Conservation (phyloP, 2,113 vertebrate species). For the Cygnus atratus region DNA sequence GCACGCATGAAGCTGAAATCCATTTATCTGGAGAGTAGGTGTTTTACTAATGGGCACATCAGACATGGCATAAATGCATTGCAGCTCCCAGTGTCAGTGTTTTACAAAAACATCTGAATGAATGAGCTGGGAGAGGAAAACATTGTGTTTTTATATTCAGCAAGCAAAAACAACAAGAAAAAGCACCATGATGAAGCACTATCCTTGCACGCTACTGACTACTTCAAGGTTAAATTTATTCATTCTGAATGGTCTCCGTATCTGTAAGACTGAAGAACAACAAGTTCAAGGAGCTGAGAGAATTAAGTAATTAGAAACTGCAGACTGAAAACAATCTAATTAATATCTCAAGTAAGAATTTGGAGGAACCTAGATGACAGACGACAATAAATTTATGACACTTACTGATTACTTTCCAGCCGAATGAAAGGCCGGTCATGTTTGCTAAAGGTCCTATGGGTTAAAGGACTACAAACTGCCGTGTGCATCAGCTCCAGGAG, state of each 20-base stretch:
- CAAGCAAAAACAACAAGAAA: slow-evolving; percentile 23
- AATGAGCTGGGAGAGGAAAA: slow-evolving; percentile 26
- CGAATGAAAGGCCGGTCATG: neutral
- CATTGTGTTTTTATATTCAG: neutral
- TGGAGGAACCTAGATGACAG: neutral
- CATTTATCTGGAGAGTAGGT: slow-evolving; percentile 31
- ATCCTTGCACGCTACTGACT: neutral
- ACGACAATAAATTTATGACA: neutral
- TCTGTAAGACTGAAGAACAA: neutral
- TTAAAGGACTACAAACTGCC: neutral
- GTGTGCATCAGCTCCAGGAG: accelerated
- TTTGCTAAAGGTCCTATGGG: neutral
- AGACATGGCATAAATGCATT: slow-evolving; percentile 8
- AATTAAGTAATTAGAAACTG: neutral
- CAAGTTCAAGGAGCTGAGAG: neutral
- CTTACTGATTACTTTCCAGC: neutral
- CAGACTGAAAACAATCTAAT: neutral
- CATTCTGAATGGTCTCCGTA: accelerated
- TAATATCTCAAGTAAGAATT: neutral
- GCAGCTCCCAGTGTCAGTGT: slow-evolving; percentile 3
- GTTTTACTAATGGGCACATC: slow-evolving; percentile 33
- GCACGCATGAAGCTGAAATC: neutral
- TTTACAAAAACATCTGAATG: slow-evolving; percentile 23
- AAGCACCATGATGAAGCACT: neutral
- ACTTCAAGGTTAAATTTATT: slow-evolving; percentile 19